phyloP scores from a whole-genome alignment of 2,888 invertebrate species.

The Heliconius ismenius region DNA sequence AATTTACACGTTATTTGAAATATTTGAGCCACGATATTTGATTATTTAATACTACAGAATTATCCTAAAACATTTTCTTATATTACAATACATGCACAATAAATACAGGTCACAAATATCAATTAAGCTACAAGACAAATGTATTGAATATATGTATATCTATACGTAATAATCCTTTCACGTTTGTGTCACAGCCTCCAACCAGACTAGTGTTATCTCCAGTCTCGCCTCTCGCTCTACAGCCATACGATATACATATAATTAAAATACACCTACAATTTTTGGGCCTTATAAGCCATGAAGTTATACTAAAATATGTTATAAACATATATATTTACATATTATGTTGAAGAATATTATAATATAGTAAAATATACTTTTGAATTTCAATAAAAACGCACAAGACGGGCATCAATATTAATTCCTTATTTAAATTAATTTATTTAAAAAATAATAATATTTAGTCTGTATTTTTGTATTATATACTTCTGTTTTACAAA shows the following conservation, averaged over 20 bases:
- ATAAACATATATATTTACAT: neutral
- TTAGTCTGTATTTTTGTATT: too few species aligned
- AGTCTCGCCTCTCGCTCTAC: constrained; percentile 4
- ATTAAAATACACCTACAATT: neutral
- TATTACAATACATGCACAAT: neutral
- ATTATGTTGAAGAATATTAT: neutral
- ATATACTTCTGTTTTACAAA: neutral
- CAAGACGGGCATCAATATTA: neutral
- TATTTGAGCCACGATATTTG: neutral
- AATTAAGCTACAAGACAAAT: neutral
- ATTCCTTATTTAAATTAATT: neutral
- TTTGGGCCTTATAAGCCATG: neutral
- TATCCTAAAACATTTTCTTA: neutral
- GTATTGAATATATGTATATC: neutral
- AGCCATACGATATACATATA: neutral
- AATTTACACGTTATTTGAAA: neutral
- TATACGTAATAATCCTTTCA: neutral
- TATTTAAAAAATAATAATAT: neutral
- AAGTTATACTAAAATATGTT: neutral
- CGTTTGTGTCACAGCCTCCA: neutral
- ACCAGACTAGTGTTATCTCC: constrained; percentile 1
- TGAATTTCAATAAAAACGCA: neutral
- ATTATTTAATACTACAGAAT: too few species aligned
- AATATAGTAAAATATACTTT: neutral
- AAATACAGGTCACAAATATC: neutral